Evolutionary conservation across 2,888 invertebrate species (phyloP), one percentile per base, ranked within the genome.

Genomic region (Tryphoninae sp.): DNA sequence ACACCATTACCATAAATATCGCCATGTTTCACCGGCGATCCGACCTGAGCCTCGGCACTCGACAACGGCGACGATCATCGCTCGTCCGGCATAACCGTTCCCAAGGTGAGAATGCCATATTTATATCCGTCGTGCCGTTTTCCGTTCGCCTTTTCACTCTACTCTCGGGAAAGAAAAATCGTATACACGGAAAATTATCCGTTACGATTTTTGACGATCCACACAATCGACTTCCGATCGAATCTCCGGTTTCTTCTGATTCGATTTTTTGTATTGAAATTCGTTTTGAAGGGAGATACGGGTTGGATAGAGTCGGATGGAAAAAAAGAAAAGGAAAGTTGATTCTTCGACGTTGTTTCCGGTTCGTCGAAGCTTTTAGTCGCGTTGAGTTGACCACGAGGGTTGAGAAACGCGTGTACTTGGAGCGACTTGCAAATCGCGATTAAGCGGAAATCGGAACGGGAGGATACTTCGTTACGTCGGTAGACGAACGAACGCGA

Each of bases 401-500:
- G 40, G 42, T 16, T 40, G 11, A 11, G 55, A 58, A 59, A 76
- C 58, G 49, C 73, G 58, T 65, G 81, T 74, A 78, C 78, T 78
- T 69, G 22, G 64, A 72, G 83, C 82, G 83, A 85, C 83, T 85
- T 84, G 85, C 84, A 85, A 85, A 85, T 85, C 81, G 81, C 73
- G 85, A 83, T 85, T 85, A 82, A 85, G 73, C 83, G 76, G 81
- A 83, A 84, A 84, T 84, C 81, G 82, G 19, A 16, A 68, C 61
- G 81, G 55, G 45, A 33, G 74, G 83, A 85, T 83, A 84, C 86
- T 86, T 85, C 84, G 85, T 86, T 83, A 83, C 85, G 23, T 55
- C 23, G 64, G 42, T 55, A 23, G 40, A 7, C 26, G 13, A 23
- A 1, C 74, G 40, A 53, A 6, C 6, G 6, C 33, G 33, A 33